phyloP scores from a whole-genome alignment of 2,797 vertebrate species.

The Galaxias olidus region DNA sequence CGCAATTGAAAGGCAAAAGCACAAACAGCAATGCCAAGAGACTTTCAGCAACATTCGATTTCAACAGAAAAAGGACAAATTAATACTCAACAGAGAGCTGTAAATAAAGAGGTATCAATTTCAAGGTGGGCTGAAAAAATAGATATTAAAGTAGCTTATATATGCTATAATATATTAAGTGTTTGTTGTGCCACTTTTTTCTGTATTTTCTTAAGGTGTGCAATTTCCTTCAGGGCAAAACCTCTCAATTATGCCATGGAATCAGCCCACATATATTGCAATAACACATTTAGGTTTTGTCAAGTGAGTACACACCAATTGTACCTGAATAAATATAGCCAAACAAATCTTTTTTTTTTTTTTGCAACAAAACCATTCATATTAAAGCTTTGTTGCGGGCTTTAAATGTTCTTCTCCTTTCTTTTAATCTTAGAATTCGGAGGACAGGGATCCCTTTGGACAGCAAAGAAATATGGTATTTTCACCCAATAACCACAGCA shows the following conservation, averaged over 20 bases:
- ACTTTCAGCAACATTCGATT: neutral
- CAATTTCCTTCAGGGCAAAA: neutral
- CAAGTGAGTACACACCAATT: neutral
- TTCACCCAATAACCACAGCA: neutral
- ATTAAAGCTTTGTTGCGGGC: neutral
- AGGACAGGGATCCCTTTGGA: neutral
- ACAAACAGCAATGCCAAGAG: slow-evolving; percentile 1
- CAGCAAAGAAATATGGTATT: neutral
- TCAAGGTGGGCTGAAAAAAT: neutral
- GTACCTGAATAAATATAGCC: too few species aligned
- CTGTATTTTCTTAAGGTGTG: neutral
- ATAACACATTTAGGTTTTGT: neutral
- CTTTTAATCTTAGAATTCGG: neutral
- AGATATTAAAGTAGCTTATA: neutral
- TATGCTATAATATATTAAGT: neutral
- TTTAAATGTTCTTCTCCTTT: neutral
- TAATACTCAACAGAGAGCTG: neutral
- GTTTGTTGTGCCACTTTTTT: neutral
- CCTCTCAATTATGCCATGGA: neutral
- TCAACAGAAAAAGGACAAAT: neutral
- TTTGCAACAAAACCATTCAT: neutral
- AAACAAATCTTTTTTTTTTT: neutral
- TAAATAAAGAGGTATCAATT: neutral
- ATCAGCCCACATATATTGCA: neutral
- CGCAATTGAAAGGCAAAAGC: too few species aligned